Evolutionary conservation across 2,888 invertebrate genomes (phyloP).

Genomic region (Cheilosia variabilis): DNA sequence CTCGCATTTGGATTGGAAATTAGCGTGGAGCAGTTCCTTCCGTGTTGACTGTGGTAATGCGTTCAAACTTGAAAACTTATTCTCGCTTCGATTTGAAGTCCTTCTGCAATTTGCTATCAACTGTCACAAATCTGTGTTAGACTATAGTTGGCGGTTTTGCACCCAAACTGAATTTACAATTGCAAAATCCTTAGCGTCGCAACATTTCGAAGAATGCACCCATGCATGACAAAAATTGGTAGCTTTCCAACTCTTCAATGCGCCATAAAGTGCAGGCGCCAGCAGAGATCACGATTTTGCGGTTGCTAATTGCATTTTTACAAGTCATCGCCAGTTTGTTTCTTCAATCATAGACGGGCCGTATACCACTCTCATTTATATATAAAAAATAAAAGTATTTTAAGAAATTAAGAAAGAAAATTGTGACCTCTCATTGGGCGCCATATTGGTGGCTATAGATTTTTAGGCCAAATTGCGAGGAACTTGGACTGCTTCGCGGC

Average conservation of each 20-base stretch:
- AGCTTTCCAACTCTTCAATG: constrained; percentile 3
- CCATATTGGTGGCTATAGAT: no score
- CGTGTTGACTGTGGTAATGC: no score
- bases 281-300: not conserved
- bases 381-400: no score
- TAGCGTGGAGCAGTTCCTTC: not conserved
- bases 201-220: not conserved
- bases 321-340: not conserved
- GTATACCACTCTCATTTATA: no score
- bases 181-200: not conserved
- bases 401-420: not conserved
- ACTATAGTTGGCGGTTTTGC: not conserved
- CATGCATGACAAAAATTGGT: not conserved
- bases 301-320: not conserved
- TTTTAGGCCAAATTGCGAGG: no score
- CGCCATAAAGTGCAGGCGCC: constrained; percentile 1
- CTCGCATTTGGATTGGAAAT: not conserved
- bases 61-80: no score
- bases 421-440: no score
- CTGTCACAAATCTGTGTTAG: no score
- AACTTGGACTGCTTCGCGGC: no score
- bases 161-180: not conserved
- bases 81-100: no score
- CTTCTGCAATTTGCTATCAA: no score
- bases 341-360: no score